Evolutionary conservation across 2,888 invertebrate genomes (phyloP).

Genomic region (Epirrita christyi): DNA sequence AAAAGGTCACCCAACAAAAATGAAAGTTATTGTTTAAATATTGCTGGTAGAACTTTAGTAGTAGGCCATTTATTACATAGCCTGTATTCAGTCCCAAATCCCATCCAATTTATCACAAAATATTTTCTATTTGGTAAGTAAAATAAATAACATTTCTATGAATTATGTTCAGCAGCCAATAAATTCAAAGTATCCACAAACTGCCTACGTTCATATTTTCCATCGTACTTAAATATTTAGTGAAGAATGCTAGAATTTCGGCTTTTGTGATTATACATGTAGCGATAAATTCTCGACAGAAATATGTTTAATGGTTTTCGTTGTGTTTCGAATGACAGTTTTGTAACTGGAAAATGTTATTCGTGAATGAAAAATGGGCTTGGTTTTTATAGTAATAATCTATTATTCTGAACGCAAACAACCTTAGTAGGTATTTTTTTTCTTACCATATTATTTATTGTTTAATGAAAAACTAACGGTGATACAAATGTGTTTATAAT

Average conservation of each 20-base stretch:
- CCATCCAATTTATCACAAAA: too few species aligned
- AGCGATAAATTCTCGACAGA: slow-evolving; percentile 11
- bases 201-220: slow-evolving; percentile 14
- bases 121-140: not conserved
- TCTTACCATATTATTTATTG: too few species aligned
- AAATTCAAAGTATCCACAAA: slow-evolving; percentile 12
- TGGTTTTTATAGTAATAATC: not conserved
- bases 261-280: slow-evolving; percentile 12
- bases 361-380: not conserved
- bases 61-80: too few species aligned
- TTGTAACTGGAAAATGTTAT: not conserved
- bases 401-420: too few species aligned
- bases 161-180: slow-evolving; percentile 6
- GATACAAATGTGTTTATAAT: too few species aligned
- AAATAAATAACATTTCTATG: not conserved
- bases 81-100: too few species aligned
- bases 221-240: slow-evolving; percentile 17
- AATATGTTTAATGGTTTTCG: slow-evolving; percentile 11
- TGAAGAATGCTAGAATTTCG: slow-evolving; percentile 16
- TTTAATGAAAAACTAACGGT: too few species aligned
- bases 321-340: slow-evolving; percentile 9
- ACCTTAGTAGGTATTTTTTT: too few species aligned
- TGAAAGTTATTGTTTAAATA: not conserved
- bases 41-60: too few species aligned
- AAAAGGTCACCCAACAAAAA: not conserved